Evolutionary conservation across 2,113 vertebrate genomes (phyloP).

Genomic region (Tetrax tetrax): DNA sequence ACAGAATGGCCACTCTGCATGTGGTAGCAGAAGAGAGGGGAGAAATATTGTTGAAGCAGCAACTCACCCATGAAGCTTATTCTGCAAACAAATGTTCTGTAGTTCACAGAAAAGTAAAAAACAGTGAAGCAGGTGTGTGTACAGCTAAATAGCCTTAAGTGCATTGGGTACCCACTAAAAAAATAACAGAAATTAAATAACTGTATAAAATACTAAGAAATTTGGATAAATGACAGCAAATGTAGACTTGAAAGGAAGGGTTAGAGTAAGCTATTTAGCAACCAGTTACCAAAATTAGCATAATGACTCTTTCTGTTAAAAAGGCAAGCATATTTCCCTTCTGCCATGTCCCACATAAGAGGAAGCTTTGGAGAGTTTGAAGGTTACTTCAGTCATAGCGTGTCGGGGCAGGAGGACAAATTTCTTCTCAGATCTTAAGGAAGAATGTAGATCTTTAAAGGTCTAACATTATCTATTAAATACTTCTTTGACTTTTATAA

Average conservation of each 20-base stretch:
- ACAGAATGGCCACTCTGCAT: not conserved
- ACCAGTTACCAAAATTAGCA: not conserved
- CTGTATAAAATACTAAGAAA: slow-evolving; percentile 33
- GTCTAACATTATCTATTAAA: not conserved
- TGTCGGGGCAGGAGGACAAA: not conserved
- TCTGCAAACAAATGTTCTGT: not conserved
- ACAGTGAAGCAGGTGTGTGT: not conserved
- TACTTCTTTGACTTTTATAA: not conserved
- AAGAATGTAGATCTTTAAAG: not conserved
- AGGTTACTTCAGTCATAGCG: not conserved
- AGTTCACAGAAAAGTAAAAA: not conserved
- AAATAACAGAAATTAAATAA: not conserved
- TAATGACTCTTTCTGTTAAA: not conserved
- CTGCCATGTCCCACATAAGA: not conserved
- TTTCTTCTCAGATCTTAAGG: not conserved
- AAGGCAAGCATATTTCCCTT: not conserved
- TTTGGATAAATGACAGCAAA: not conserved
- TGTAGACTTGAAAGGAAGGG: not conserved
- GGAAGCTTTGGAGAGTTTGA: not conserved
- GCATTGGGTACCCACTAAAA: not conserved
- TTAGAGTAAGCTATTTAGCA: not conserved
- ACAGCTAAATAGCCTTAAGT: slow-evolving; percentile 1
- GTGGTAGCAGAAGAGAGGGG: not conserved
- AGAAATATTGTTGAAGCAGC: not conserved
- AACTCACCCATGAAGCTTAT: not conserved